Evolutionary conservation across 2,888 invertebrate genomes (phyloP), one percentile per base, ranked within the genome.

Genomic region (Sabatieria punctata): DNA sequence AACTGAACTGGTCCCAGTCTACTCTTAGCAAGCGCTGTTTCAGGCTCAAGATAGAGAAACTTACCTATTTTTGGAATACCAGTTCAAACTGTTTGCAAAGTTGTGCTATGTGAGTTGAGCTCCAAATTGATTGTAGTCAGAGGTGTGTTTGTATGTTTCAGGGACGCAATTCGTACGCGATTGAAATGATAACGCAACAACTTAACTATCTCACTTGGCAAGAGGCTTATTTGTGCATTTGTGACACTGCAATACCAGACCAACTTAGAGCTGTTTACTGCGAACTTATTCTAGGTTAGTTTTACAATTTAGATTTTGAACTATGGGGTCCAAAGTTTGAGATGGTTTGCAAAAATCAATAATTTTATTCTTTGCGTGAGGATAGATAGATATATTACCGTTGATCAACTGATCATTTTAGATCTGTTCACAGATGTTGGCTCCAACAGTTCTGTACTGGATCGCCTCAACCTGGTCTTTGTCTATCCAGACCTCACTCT

Each of bases 261-360:
- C 54, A 58, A 41, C 57, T 66, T 4, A 49, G 65, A 1, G 64
- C 66, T 33, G 62, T 60, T 49, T 66, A 67, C 57, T 66, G 65
- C 53, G 59, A 62, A 36, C 61, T 66, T 13, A 65, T 67, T 49
- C 65, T 65, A 36, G 65, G 67, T 63, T 41, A 61, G 65, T 64
- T 19, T 41, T 41, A 11, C 15, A 41, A 24, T 15, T 22, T 24
- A 41, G 6, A 15, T 21, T 11, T 13, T 23, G 11, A 21, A 21
- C 26, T n/a, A n/a, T n/a, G n/a, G n/a, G n/a, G n/a, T n/a, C n/a
- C n/a, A n/a, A n/a, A n/a, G n/a, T n/a, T n/a, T n/a, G n/a, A n/a
- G n/a, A n/a, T n/a, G n/a, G n/a, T n/a, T n/a, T n/a, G n/a, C n/a
- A n/a, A n/a, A n/a, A n/a, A n/a, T n/a, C n/a, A n/a, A n/a, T n/a